Evolutionary conservation across 2,888 invertebrate species (phyloP), one percentile per base, ranked within the genome.

Genomic region (Raillietiella orientalis): DNA sequence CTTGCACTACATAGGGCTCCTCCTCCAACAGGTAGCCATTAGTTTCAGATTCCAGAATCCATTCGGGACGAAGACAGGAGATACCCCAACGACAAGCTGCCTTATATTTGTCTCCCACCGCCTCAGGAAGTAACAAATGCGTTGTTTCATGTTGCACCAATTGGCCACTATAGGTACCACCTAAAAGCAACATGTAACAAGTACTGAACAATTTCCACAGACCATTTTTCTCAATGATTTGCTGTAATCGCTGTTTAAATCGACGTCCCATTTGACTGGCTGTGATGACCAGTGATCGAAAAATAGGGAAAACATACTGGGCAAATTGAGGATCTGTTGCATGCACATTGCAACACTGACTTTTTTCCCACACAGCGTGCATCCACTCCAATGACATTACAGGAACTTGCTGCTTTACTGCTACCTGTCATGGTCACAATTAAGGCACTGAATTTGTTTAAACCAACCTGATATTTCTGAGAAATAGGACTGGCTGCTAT

Each of bases 351-450:
- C 55, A 47, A 1, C 44, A 47, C 22, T 62, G 50, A 27, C 69
- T 67, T 3, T 53, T 50, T 9, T 64, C 50, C 79, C 79, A 87
- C 0, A 79, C 65, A 1, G 59, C 59, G 17, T 62, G 51, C 1
- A 87, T 52, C 82, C 84, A 87, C 10, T 59, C 53, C 5, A 59
- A 55, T 4, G 58, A 55, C 64, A 82, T 66, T 6, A 82, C 54
- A 16, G 65, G 62, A 29, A 67, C 56, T 26, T 58, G 56, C 35
- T 50, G 50, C 38, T 59, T 57, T 14, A 57, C 52, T 10, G 74
- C 71, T 45, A 59, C 62, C 65, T n/a, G n/a, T n/a, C n/a, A n/a
- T n/a, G n/a, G n/a, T n/a, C n/a, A n/a, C n/a, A n/a, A n/a, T n/a
- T n/a, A n/a, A n/a, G n/a, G n/a, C n/a, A n/a, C n/a, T n/a, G n/a